These are phyloP conservation scores for Sarcophaga carnaria DNA, from an alignment of 2,888 invertebrate genomes.

Conservation along the genomic window DNA sequence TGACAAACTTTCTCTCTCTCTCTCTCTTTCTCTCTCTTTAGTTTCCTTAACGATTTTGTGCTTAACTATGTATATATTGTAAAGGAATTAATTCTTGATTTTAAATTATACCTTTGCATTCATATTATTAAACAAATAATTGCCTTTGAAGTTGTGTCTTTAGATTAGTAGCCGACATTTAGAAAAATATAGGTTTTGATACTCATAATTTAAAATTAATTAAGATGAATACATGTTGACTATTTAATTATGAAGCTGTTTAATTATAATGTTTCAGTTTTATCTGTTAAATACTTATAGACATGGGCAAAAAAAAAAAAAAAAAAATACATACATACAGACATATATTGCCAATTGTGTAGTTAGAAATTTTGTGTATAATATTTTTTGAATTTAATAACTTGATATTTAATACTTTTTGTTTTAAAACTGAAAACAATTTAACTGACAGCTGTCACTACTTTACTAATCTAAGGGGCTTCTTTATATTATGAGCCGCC, in stretches of 20 bases:
- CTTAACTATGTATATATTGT: too few species aligned
- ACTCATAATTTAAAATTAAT: conserved; percentile 13
- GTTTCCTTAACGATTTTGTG: too few species aligned
- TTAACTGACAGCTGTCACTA: conserved; percentile 64
- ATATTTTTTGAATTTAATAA: conserved; percentile 29
- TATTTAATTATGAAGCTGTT: conserved; percentile 45
- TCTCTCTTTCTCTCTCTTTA: too few species aligned
- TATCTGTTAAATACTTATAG: conserved; percentile 35
- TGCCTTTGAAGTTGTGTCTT: too few species aligned
- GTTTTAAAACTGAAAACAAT: conserved; percentile 38
- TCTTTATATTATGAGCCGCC: conserved; percentile 45
- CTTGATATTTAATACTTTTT: conserved; percentile 57
- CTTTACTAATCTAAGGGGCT: conserved; percentile 37
- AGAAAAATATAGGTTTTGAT: too few species aligned
- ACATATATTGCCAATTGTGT: conserved; percentile 13
- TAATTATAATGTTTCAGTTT: conserved; percentile 48
- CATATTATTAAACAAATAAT: too few species aligned
- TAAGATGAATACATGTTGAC: conserved; percentile 33
- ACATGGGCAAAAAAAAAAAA: conserved; percentile 12
- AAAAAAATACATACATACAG: not conserved
- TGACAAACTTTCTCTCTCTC: too few species aligned
- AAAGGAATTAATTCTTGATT: too few species aligned
- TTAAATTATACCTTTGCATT: too few species aligned
- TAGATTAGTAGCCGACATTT: too few species aligned
- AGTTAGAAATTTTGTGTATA: conserved; percentile 30